Conservation (phyloP, 1,140 invertebrate species). For the Penaeus vannamei region DNA sequence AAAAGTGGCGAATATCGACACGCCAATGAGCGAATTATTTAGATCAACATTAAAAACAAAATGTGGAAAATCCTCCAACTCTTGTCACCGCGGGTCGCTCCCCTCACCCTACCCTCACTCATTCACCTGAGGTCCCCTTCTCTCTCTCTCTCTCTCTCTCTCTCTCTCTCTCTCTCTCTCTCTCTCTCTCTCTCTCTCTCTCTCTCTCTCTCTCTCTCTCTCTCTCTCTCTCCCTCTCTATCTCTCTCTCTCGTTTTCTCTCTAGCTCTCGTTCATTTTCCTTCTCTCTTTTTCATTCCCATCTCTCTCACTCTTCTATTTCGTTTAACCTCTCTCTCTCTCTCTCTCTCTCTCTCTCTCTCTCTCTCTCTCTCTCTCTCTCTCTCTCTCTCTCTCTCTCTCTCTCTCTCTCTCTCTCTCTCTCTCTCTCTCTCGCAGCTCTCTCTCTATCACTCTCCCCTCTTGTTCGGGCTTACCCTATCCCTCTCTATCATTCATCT, state of each 20-base stretch:
- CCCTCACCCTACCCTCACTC: constrained; percentile 48
- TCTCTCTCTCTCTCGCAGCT: constrained; percentile 10
- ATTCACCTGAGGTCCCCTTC: background rate
- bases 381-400: constrained; percentile 11
- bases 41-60: constrained; percentile 55
- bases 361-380: constrained; percentile 42
- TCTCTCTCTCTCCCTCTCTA: constrained; percentile 10
- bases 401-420: constrained; percentile 20
- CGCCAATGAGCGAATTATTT: constrained; percentile 54
- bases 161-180: constrained; percentile 4
- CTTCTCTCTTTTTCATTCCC: constrained; percentile 39
- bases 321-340: constrained; percentile 13
- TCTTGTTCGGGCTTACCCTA: constrained; percentile 37
- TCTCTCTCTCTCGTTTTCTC: background rate
- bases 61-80: constrained; percentile 55
- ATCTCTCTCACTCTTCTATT: constrained; percentile 14
- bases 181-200: constrained; percentile 13
- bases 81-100: constrained; percentile 51
- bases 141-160: constrained; percentile 33
- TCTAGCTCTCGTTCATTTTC: constrained; percentile 13
- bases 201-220: background rate
- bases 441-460: constrained; percentile 25
- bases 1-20: background rate
- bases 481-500: constrained; percentile 47
- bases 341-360: constrained; percentile 44